phyloP scores from a whole-genome alignment of 2,888 invertebrate species.

The Epinotia brunnichana region DNA sequence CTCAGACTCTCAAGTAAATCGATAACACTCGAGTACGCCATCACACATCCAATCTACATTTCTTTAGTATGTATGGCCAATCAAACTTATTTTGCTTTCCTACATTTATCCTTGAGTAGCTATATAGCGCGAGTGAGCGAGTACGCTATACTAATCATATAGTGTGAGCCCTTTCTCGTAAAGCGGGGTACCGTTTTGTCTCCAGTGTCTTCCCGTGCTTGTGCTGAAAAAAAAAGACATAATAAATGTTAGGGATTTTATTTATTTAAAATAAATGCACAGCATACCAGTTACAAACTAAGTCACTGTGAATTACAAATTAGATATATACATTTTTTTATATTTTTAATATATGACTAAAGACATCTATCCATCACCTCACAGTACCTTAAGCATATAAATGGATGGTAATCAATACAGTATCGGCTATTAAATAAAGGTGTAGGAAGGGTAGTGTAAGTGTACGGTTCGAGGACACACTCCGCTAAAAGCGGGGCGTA shows the following conservation, averaged over 20 bases:
- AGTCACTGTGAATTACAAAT: too few species aligned
- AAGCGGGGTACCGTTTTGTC: constrained; percentile 49
- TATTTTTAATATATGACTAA: too few species aligned
- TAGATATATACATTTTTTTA: too few species aligned
- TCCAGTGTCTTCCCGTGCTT: constrained; percentile 64
- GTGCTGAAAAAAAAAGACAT: constrained; percentile 57
- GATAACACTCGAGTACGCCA: neutral
- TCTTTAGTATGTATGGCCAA: neutral
- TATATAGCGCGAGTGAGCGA: neutral
- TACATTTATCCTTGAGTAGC: neutral
- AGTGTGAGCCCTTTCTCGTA: constrained; percentile 63
- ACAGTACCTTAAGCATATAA: too few species aligned
- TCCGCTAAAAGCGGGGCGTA: too few species aligned
- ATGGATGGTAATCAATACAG: too few species aligned
- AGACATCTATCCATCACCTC: too few species aligned
- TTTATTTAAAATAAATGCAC: too few species aligned
- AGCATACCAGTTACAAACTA: too few species aligned
- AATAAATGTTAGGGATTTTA: neutral
- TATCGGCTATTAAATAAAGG: too few species aligned
- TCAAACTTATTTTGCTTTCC: neutral
- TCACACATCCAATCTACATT: neutral
- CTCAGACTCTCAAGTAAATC: neutral
- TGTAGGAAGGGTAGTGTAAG: too few species aligned
- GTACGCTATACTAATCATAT: constrained; percentile 53
- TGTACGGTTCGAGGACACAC: too few species aligned